phyloP scores from a whole-genome alignment of 2,888 invertebrate species.

The Cephus pulcher region DNA sequence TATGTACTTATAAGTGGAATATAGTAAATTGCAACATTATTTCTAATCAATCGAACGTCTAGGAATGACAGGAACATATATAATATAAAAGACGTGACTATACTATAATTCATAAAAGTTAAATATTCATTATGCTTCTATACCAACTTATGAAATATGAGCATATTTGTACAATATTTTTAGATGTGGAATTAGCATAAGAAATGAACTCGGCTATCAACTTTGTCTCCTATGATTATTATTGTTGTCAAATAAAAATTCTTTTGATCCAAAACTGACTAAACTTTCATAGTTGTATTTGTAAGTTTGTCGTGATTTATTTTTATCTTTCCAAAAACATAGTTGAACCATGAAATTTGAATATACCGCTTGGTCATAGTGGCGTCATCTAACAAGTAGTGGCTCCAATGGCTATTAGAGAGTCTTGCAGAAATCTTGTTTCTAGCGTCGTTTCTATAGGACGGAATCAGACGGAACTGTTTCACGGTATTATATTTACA shows the following conservation, averaged over 20 bases:
- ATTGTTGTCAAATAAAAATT: slow-evolving; percentile 1
- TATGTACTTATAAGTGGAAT: not conserved
- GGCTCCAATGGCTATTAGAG: not conserved
- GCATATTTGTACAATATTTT: not conserved
- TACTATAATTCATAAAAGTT: not conserved
- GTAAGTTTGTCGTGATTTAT: not conserved
- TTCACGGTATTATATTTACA: not conserved
- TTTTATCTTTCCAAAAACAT: not conserved
- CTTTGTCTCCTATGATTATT: not conserved
- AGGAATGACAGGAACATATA: not conserved
- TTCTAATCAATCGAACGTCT: not conserved
- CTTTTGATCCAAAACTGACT: not conserved
- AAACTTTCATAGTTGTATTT: not conserved
- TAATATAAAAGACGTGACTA: not conserved
- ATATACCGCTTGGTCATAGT: not conserved
- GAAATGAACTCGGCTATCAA: not conserved
- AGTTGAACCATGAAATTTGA: not conserved
- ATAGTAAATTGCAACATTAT: not conserved
- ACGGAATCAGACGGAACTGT: not conserved
- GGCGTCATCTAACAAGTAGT: not conserved
- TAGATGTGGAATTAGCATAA: not conserved
- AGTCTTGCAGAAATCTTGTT: not conserved
- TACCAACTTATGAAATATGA: not conserved
- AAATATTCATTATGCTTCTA: not conserved
- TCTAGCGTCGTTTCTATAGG: not conserved